phyloP scores from a whole-genome alignment of 2,888 invertebrate species.

The Synanthedon vespiformis region DNA sequence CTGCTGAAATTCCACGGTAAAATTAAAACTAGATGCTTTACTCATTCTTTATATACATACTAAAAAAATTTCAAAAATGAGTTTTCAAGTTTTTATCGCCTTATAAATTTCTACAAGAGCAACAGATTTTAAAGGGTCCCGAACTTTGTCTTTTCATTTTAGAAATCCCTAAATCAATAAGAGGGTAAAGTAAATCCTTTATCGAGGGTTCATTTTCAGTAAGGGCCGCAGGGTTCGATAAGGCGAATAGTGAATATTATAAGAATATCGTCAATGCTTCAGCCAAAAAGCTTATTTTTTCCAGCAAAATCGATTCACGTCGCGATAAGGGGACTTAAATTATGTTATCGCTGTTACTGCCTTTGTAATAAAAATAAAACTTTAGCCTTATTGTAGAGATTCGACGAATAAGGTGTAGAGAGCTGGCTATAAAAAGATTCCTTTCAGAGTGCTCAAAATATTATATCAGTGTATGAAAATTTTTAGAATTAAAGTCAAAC shows the following conservation, averaged over 20 bases:
- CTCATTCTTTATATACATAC: not conserved
- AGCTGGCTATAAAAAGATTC: constrained; percentile 7
- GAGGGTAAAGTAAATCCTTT: constrained; percentile 20
- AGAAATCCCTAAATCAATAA: constrained; percentile 22
- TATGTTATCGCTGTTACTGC: constrained; percentile 32
- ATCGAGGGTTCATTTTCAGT: constrained; percentile 41
- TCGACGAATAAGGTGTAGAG: constrained; percentile 14
- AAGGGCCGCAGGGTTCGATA: constrained; percentile 34
- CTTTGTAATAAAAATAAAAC: constrained; percentile 32
- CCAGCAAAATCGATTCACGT: constrained; percentile 21
- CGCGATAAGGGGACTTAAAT: constrained; percentile 40
- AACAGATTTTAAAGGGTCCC: not conserved
- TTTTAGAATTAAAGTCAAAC: too few relatives aligned
- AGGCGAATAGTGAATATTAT: constrained; percentile 17
- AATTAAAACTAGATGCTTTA: not conserved
- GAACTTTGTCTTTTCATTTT: not conserved
- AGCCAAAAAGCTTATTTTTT: constrained; percentile 21
- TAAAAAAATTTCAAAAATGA: not conserved
- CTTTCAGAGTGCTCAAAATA: not conserved
- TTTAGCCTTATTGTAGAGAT: constrained; percentile 8
- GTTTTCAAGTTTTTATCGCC: not conserved
- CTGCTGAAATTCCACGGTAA: constrained; percentile 73
- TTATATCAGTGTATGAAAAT: too few relatives aligned
- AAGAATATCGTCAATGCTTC: constrained; percentile 3
- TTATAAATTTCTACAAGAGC: not conserved